phyloP scores from a whole-genome alignment of 1,140 invertebrate species.

The Danaus melanippus region DNA sequence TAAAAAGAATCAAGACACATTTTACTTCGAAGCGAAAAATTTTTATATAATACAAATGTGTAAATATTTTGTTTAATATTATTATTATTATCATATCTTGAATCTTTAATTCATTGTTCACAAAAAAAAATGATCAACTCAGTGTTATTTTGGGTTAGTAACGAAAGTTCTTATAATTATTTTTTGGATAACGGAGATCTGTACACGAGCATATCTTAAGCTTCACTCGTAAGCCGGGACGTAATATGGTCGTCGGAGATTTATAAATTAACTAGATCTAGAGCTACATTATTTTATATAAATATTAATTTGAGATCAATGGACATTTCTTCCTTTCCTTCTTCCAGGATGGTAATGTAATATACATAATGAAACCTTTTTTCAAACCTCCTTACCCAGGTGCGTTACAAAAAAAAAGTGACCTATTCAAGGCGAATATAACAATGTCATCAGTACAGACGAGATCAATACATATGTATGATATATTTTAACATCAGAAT shows the following conservation, averaged over 20 bases:
- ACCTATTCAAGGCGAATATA: constrained; percentile 25
- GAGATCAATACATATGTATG: constrained; percentile 31
- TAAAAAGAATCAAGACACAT: constrained; percentile 11
- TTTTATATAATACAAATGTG: too few species aligned
- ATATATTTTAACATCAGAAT: constrained; percentile 35
- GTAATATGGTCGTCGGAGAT: constrained; percentile 18
- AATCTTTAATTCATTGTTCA: too few species aligned
- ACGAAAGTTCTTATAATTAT: constrained; percentile 29
- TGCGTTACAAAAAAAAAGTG: constrained; percentile 41
- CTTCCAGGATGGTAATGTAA: constrained; percentile 20
- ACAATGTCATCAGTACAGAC: constrained; percentile 32
- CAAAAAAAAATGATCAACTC: background rate
- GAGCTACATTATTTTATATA: constrained; percentile 49
- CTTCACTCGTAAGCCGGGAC: constrained; percentile 20
- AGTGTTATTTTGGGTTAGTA: constrained; percentile 6
- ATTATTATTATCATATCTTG: too few species aligned
- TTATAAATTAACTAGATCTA: constrained; percentile 50
- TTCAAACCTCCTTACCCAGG: constrained; percentile 36
- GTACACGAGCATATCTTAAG: constrained; percentile 23
- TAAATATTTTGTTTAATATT: too few species aligned
- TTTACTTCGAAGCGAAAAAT: too few species aligned
- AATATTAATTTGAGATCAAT: constrained; percentile 70
- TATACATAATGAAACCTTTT: constrained; percentile 14
- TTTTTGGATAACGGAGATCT: constrained; percentile 59
- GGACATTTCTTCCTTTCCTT: constrained; percentile 42